A percentile compares a stretch with the other conserved stretches of the same genome.
Conservation (phyloP, 2,888 invertebrate species). For the Sepioteuthis lessoniana region DNA sequence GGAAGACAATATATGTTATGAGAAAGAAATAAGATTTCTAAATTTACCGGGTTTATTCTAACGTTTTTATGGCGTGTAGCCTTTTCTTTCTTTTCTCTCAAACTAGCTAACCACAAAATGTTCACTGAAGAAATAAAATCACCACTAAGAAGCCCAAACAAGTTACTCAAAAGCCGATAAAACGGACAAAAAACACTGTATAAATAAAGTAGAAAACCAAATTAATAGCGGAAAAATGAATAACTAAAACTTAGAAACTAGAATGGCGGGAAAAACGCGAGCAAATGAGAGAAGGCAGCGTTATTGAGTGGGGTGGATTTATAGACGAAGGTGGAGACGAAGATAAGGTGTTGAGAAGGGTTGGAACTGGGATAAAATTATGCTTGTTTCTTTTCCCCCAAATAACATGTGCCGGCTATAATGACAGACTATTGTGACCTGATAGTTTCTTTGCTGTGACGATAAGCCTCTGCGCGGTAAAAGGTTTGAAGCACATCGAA, state of each 20-base stretch:
- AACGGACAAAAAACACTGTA: not conserved
- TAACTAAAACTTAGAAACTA: not conserved
- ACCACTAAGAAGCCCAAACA: not conserved
- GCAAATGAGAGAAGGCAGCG: not conserved
- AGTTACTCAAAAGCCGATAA: not conserved
- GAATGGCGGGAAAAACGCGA: not conserved
- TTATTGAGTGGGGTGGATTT: not conserved
- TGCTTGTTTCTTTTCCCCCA: not conserved
- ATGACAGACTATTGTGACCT: not conserved
- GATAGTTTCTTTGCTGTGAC: not conserved
- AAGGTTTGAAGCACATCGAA: slow-evolving; percentile 16
- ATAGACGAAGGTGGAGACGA: not conserved
- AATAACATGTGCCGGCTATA: not conserved
- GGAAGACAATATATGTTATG: too few species aligned
- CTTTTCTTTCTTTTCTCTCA: not conserved
- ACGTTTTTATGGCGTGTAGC: not conserved
- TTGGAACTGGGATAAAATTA: not conserved
- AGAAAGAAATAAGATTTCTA: not conserved
- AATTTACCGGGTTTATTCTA: not conserved
- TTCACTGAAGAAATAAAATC: not conserved
- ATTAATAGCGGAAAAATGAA: not conserved
- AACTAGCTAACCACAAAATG: not conserved
- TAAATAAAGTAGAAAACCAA: not conserved
- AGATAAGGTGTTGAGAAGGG: not conserved
- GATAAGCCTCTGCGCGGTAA: not conserved